Conservation (phyloP, 2,113 vertebrate species). For the Charadrius vociferus region DNA sequence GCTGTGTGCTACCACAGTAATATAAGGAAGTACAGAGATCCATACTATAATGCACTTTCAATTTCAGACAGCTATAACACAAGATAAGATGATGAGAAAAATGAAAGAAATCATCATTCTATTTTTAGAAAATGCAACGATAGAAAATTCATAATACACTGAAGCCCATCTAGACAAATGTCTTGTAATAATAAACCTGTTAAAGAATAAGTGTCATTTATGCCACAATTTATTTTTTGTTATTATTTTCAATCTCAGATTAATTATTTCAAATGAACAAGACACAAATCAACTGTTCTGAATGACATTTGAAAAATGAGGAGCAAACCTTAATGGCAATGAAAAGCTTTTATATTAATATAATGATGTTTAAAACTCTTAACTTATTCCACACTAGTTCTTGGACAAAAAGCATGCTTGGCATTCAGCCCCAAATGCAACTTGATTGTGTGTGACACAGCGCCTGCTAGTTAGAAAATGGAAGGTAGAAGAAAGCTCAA, state of each 20-base stretch:
- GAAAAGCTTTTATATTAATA: slow-evolving; percentile 27
- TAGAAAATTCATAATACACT: slow-evolving; percentile 34
- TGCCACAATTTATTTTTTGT: background rate
- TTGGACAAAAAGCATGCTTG: background rate
- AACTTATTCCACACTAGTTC: background rate
- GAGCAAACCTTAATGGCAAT: background rate
- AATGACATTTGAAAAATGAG: slow-evolving; percentile 33
- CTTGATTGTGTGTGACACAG: background rate
- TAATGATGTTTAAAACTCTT: background rate
- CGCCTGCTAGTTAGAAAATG: background rate
- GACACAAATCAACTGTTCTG: slow-evolving; percentile 1
- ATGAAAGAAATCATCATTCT: slow-evolving; percentile 36
- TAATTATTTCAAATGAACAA: slow-evolving; percentile 45
- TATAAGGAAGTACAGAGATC: background rate
- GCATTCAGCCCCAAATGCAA: background rate
- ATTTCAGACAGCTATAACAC: slow-evolving; percentile 5
- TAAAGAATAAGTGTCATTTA: slow-evolving; percentile 13
- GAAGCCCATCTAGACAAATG: slow-evolving; percentile 38
- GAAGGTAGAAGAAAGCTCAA: background rate
- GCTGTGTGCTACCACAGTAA: background rate
- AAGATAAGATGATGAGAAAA: background rate
- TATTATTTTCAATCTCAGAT: slow-evolving; percentile 2
- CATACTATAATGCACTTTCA: background rate
- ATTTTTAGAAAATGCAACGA: slow-evolving; percentile 30
- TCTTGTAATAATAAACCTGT: slow-evolving; percentile 22